Evolutionary conservation across 1,140 invertebrate genomes (phyloP), one percentile per base, ranked within the genome.

Genomic region (Centruroides sculpturatus): DNA sequence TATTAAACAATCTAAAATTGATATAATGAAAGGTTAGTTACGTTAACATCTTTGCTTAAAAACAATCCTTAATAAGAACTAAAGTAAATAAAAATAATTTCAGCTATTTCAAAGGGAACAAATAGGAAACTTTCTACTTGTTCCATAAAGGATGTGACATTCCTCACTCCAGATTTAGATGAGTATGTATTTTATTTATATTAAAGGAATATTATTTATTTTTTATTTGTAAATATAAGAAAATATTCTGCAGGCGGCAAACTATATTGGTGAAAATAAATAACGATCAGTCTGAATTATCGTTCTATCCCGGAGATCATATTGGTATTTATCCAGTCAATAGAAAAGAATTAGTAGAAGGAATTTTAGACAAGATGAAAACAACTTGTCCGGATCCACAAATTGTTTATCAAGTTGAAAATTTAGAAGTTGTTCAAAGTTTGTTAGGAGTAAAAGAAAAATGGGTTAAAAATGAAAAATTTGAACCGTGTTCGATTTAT

Each of bases 251-350:
- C 64, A 80, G 80, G 52, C 78, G 81, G 23, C 76, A 78, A 34
- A 86, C 85, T 3, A 74, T 86, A 41, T 72, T 85, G 12, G 72
- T 86, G 5, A 80, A 84, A 48, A 62, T 77, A 41, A 41, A 71
- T 49, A 72, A 68, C 61, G 66, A 53, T 35, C 50, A 23, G 12
- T 61, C 53, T 5, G 70, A 72, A 46, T 65, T 80, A 7, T 66
- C 69, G 12, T 95, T 94, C 68, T 80, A 83, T 58, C 91, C 92
- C 0, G 93, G 93, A 0, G 93, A 98, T 77, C 93, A 98, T 73
- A 81, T 96, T 4, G 92, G 89, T 35, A 86, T 98, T 47, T 87
- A 90, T 69, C 85, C 92, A 0, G 83, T 83, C 60, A 97, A 98
- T 73, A 76, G 83, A 51, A 70, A 74, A 10, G 81, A 87, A 61